These are phyloP conservation scores for Hyposoter didymator DNA, from an alignment of 2,888 invertebrate species.

Conservation along the genomic window DNA sequence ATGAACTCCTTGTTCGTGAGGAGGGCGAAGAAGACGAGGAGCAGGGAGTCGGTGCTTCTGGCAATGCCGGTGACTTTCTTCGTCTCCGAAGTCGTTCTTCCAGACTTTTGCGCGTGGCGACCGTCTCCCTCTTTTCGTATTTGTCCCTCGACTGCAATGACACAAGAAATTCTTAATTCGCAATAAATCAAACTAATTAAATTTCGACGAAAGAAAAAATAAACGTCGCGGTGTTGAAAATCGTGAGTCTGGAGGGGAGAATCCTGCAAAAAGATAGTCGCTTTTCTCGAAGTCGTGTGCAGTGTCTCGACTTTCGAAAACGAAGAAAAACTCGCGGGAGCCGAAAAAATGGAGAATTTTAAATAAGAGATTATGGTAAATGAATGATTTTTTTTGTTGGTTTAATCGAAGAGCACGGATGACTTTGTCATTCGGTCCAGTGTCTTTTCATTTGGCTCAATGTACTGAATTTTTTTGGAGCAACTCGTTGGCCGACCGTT, in stretches of 20 bases:
- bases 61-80: conserved; percentile 40
- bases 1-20: conserved; percentile 42
- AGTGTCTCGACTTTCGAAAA: background rate
- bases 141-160: background rate
- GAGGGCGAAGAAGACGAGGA: conserved; percentile 13
- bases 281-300: background rate
- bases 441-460: background rate
- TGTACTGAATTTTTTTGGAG: background rate
- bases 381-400: background rate
- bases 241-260: background rate
- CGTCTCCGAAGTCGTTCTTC: conserved; percentile 7
- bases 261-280: background rate
- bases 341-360: background rate
- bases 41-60: conserved; percentile 45
- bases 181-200: background rate
- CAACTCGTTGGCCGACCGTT: conserved; percentile 46
- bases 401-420: background rate
- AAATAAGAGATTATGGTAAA: background rate
- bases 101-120: conserved; percentile 27
- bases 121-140: background rate
- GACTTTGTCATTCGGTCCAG: background rate
- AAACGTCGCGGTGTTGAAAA: background rate
- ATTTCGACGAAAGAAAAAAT: background rate
- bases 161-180: background rate
- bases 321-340: background rate